phyloP scores from a whole-genome alignment of 2,797 vertebrate species.

The Salarias fasciatus region DNA sequence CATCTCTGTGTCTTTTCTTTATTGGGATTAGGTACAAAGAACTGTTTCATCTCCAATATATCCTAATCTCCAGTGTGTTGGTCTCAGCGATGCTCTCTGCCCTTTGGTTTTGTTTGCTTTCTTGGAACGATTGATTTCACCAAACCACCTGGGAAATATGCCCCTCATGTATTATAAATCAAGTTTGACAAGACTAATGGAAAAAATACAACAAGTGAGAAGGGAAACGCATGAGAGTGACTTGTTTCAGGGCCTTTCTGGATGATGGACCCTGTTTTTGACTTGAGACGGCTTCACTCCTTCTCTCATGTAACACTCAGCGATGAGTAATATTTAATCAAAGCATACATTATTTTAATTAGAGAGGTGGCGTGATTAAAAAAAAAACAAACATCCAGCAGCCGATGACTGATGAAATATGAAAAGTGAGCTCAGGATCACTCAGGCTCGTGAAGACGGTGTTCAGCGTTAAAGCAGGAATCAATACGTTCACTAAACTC shows the following conservation, averaged over 20 bases:
- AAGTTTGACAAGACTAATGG: conserved; percentile 33
- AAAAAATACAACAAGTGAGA: conserved; percentile 17
- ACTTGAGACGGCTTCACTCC: conserved; percentile 1
- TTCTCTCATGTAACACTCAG: conserved; percentile 3
- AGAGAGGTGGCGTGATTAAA: background rate
- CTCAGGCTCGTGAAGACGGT: background rate
- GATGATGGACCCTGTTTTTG: background rate
- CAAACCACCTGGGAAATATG: conserved; percentile 39
- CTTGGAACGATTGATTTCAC: conserved; percentile 14
- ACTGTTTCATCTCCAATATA: no score
- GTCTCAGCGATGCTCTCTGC: no score
- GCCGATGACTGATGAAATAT: conserved; percentile 9
- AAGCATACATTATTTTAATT: conserved; percentile 10
- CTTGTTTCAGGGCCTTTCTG: background rate
- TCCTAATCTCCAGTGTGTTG: no score
- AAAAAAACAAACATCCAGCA: background rate
- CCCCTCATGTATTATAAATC: conserved; percentile 36
- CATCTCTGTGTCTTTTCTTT: no score
- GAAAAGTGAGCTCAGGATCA: conserved; percentile 1
- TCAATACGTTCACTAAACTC: background rate
- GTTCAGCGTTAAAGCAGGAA: background rate
- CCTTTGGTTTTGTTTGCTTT: conserved; percentile 18
- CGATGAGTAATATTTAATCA: conserved; percentile 10
- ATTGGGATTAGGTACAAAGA: no score
- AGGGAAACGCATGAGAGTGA: background rate